Evolutionary conservation across 2,797 vertebrate species (phyloP).

Genomic region (Meda fulgida): DNA sequence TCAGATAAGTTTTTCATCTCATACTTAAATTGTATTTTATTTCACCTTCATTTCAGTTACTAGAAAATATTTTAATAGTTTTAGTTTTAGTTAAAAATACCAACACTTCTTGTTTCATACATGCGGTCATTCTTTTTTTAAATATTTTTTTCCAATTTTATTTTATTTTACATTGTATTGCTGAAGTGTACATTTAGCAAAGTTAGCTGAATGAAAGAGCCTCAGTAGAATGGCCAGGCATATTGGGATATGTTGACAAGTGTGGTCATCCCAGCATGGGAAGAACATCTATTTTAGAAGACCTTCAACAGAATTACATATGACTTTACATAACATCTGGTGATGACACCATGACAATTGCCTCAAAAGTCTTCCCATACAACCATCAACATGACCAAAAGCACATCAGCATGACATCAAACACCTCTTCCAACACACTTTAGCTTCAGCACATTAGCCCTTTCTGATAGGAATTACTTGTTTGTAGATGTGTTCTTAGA

Average conservation of each 20-base stretch:
- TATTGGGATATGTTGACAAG: constrained; percentile 43
- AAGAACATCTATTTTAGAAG: constrained; percentile 66
- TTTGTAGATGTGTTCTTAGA: neutral
- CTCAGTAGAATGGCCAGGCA: neutral
- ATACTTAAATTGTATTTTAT: neutral
- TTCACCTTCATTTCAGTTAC: neutral
- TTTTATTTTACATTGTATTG: neutral
- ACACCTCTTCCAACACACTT: neutral
- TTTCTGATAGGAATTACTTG: neutral
- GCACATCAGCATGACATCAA: neutral
- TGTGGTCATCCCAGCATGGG: constrained; percentile 35
- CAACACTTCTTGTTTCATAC: no score
- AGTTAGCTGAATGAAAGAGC: neutral
- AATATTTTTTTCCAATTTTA: neutral
- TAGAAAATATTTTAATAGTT: neutral
- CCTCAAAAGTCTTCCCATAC: constrained; percentile 10
- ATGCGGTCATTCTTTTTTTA: neutral
- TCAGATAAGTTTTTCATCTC: neutral
- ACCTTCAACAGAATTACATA: constrained; percentile 64
- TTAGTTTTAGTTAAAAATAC: no score
- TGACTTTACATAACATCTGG: constrained; percentile 61
- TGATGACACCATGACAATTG: constrained; percentile 27
- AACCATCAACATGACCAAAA: constrained; percentile 15
- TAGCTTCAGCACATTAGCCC: neutral
- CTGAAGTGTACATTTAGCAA: neutral